Evolutionary conservation across 2,113 vertebrate genomes (phyloP), one percentile per base, ranked within the genome.

Genomic region (Marmota monax): DNA sequence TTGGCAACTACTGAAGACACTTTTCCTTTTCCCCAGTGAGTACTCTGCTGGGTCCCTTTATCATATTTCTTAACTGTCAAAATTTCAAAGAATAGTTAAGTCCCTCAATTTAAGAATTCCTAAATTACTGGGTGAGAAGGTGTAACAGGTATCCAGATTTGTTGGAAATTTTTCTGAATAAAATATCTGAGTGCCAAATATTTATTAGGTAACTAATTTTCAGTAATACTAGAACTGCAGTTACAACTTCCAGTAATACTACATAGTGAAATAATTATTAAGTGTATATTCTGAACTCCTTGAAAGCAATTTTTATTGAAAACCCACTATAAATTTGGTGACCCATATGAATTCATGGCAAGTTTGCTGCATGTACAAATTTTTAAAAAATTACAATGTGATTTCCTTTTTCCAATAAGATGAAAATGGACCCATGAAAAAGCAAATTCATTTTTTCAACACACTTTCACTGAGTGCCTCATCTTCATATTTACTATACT

Each of bases 101-200:
- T 84, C 8, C 18, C 29, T 69, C 18, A 39, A 27, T 78, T 69
- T 73, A 63, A 14, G 5, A 34, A 53, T 82, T 53, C 18, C 70
- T 72, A 76, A 25, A 56, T 91, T 80, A 9, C 18, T 27, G 1
- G 23, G 4, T 3, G 18, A 80, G 34, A 12, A 13, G 8, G 7
- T 9, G 0, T 67, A 42, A 42, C 8, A 63, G 77, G 73, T 84
- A 85, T 72, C 4, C 25, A 94, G 7, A 78, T 5, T 91, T 39
- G 34, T 91, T 39, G 34, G 10, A 92, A 65, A 93, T 25, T 90
- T 70, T 70, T 29, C 56, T 16, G 65, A 42, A 70, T 9, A 37
- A 92, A 89, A 53, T 25, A 73, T 83, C 61, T 95, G 45, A 82
- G 29, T 74, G n/a, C 3, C 34, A 92, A 87, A 74, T 88, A 14